These are phyloP conservation scores for Sclerodermus sp. DNA, from an alignment of 2,888 invertebrate species.

Conservation along the genomic window DNA sequence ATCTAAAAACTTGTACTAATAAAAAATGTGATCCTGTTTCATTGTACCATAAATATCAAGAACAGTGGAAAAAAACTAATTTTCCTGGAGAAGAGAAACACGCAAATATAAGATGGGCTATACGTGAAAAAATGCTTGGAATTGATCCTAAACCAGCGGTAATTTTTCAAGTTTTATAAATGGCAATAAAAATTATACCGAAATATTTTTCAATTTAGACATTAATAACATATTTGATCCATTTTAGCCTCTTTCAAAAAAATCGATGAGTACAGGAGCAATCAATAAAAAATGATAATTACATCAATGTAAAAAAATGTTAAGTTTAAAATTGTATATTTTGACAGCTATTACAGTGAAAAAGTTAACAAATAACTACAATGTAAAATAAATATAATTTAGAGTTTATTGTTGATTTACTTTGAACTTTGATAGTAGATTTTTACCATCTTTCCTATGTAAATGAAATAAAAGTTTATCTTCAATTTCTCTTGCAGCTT, in stretches of 20 bases:
- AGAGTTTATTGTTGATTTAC: constrained; percentile 63
- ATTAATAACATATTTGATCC: constrained; percentile 2
- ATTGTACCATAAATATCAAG: constrained; percentile 75
- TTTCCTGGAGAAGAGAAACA: constrained; percentile 75
- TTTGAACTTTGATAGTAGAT: constrained; percentile 61
- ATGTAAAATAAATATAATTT: constrained; percentile 1
- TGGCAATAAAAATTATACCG: neutral
- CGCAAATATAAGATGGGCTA: constrained; percentile 69
- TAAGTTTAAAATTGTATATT: constrained; percentile 4
- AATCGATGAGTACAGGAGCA: constrained; percentile 24
- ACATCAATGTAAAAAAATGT: neutral
- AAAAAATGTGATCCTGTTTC: constrained; percentile 72
- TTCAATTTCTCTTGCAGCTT: constrained; percentile 84
- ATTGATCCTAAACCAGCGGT: constrained; percentile 52
- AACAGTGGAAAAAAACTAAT: constrained; percentile 73
- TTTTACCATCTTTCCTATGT: constrained; percentile 63
- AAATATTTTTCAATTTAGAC: neutral
- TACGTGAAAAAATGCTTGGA: constrained; percentile 71
- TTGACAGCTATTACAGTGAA: neutral
- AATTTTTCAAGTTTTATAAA: constrained; percentile 13
- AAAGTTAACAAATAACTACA: neutral
- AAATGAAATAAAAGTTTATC: constrained; percentile 72
- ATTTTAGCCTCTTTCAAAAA: constrained; percentile 40
- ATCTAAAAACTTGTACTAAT: constrained; percentile 25
- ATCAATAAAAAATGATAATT: neutral